Conservation (phyloP, 2,797 vertebrate species). For the Staurois parvus region DNA sequence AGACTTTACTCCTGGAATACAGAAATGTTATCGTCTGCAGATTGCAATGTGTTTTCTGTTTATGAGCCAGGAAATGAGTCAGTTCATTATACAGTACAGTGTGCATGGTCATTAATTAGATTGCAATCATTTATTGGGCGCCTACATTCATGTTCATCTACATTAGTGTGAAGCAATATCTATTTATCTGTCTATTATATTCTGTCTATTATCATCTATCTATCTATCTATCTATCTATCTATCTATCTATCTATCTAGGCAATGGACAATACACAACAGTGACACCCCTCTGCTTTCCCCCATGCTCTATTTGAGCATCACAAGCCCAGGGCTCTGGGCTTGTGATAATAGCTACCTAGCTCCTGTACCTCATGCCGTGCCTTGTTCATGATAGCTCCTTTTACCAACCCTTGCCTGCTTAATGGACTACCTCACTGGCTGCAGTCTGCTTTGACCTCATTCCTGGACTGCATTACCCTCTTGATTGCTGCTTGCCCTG, state of each 20-base stretch:
- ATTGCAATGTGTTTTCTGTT: conserved; percentile 1
- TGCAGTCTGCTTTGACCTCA: too few relatives aligned
- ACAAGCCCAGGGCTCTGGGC: too few relatives aligned
- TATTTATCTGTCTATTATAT: too few relatives aligned
- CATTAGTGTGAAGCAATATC: not conserved
- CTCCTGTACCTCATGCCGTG: too few relatives aligned
- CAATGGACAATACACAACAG: not conserved
- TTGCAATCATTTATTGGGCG: not conserved
- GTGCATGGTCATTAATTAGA: not conserved
- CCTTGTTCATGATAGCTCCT: too few relatives aligned
- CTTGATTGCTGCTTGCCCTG: too few relatives aligned
- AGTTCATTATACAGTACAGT: conserved; percentile 12
- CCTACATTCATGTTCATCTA: not conserved
- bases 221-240: not conserved
- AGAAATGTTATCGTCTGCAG: not conserved
- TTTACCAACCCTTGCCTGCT: too few relatives aligned
- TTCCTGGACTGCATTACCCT: too few relatives aligned
- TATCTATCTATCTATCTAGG: not conserved
- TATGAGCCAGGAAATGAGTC: conserved; percentile 4
- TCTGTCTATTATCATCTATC: not conserved
- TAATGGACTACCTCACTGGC: too few relatives aligned
- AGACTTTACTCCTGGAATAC: not conserved
- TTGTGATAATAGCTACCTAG: too few relatives aligned
- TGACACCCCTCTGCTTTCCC: not conserved
- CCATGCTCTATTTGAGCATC: too few relatives aligned